phyloP scores from a whole-genome alignment of 2,888 invertebrate genomes.

The Stictocephala bisonia region DNA sequence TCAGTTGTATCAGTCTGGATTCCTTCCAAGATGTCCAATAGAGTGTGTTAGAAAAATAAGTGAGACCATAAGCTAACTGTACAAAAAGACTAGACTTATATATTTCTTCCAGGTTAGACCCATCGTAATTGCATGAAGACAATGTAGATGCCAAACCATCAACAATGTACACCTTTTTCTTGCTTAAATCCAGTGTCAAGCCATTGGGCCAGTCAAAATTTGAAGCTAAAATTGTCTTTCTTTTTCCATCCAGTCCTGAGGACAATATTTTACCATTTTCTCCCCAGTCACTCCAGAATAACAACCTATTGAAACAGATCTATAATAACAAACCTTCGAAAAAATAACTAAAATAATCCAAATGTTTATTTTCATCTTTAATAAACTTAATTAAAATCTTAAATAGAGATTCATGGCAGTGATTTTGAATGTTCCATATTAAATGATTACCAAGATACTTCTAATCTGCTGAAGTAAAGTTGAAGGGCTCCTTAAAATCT shows the following conservation, averaged over 20 bases:
- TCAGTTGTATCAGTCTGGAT: neutral
- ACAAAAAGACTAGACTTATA: neutral
- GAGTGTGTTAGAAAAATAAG: neutral
- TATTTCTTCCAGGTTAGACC: neutral
- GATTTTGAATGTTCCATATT: too few species aligned
- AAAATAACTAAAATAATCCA: too few species aligned
- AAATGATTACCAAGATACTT: too few species aligned
- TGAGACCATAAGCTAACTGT: neutral
- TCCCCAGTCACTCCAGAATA: conserved; percentile 32
- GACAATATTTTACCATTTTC: neutral
- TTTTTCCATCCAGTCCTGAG: conserved; percentile 10
- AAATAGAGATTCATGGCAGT: too few species aligned
- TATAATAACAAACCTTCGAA: too few species aligned
- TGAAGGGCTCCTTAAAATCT: too few species aligned
- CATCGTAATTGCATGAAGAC: conserved; percentile 18
- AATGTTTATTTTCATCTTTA: too few species aligned
- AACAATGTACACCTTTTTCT: neutral
- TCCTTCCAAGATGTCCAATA: neutral
- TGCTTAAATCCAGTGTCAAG: neutral
- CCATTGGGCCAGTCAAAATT: conserved; percentile 1
- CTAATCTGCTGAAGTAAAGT: too few species aligned
- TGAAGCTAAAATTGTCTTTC: neutral
- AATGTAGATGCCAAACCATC: neutral
- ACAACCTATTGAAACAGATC: neutral
- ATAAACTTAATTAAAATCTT: too few species aligned